Conservation (phyloP, 2,888 invertebrate genomes). For the Xanthorhoe spadicearia region DNA sequence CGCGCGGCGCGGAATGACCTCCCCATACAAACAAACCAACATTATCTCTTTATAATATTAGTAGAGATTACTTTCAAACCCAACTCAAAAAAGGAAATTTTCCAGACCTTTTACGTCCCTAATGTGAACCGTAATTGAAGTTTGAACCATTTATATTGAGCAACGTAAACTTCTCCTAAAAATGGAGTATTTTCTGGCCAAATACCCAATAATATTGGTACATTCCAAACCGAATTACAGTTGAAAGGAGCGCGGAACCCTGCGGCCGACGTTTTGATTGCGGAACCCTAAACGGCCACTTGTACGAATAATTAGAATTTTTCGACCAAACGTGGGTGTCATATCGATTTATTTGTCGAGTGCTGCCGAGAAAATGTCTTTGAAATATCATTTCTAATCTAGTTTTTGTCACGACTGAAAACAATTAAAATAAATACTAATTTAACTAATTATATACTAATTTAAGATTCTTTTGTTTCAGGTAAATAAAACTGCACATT, state of each 20-base stretch:
- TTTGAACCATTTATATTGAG: neutral
- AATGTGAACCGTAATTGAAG: neutral
- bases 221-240: constrained; percentile 20
- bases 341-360: neutral
- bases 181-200: neutral
- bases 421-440: no score
- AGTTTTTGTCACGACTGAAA: no score
- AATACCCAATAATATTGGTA: constrained; percentile 6
- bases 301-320: constrained; percentile 27
- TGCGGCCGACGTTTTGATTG: constrained; percentile 67
- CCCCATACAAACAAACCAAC: no score
- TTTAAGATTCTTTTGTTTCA: constrained; percentile 46
- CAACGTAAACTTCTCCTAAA: neutral
- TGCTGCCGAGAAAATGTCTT: neutral
- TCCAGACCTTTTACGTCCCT: no score
- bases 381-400: neutral
- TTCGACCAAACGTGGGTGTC: constrained; percentile 7
- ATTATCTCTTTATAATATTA: no score
- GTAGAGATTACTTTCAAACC: no score
- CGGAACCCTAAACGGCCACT: constrained; percentile 44
- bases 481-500: constrained; percentile 42
- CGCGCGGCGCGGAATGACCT: no score
- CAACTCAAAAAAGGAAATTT: no score
- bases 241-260: constrained; percentile 53
- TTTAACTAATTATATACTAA: no score